These are phyloP conservation scores for Corythornis vintsioides DNA, from an alignment of 2,113 vertebrate genomes.

Conservation along the genomic window DNA sequence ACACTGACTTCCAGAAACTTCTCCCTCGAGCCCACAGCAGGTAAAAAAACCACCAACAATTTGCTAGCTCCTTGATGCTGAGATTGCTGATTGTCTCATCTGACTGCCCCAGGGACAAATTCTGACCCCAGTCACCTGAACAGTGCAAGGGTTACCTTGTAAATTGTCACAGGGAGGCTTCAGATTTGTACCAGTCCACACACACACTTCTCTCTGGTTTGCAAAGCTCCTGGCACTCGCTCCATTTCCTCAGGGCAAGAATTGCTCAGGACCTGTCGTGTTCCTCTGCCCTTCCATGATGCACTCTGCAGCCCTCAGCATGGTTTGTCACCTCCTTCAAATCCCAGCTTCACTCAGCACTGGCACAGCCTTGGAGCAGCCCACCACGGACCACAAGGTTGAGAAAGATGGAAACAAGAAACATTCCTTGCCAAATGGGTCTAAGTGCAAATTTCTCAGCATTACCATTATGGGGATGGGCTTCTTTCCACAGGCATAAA, in stretches of 20 bases:
- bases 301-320: not conserved
- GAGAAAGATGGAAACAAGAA: fast-evolving
- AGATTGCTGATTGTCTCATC: not conserved
- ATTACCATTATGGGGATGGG: not conserved
- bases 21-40: not conserved
- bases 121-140: not conserved
- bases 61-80: not conserved
- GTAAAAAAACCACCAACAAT: not conserved
- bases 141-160: not conserved
- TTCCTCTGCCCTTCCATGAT: not conserved
- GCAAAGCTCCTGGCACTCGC: not conserved
- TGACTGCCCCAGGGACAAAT: not conserved
- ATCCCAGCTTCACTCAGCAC: not conserved
- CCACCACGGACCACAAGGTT: not conserved
- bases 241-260: not conserved
- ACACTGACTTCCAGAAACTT: not conserved
- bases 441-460: not conserved
- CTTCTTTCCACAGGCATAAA: not conserved
- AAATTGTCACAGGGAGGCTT: not conserved
- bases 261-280: fast-evolving
- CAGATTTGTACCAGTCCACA: not conserved
- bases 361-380: not conserved
- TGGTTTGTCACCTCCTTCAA: not conserved
- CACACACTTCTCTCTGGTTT: not conserved
- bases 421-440: not conserved